Conservation (phyloP, 2,797 vertebrate genomes). For the Ispidina lecontei region DNA sequence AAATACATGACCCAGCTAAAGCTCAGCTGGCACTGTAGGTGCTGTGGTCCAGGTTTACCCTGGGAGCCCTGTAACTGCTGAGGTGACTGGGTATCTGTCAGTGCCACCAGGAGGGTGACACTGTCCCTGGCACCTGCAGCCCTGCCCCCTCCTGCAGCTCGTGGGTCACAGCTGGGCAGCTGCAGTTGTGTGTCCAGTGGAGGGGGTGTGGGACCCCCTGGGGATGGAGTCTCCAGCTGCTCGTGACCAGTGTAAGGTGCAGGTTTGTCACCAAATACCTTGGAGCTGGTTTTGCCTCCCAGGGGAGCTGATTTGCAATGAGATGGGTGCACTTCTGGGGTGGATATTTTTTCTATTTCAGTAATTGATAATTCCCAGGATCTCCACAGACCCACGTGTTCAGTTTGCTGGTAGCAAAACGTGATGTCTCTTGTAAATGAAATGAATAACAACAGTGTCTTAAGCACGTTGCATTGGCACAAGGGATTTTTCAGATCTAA, state of each 20-base stretch:
- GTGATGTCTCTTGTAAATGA: not conserved
- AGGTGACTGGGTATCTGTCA: not conserved
- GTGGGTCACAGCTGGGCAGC: fast-evolving
- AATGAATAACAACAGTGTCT: not conserved
- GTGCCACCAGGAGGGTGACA: conserved; percentile 66
- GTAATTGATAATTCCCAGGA: not conserved
- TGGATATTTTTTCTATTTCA: not conserved
- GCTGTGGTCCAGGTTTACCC: not conserved
- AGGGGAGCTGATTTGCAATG: not conserved
- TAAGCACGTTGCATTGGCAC: not conserved
- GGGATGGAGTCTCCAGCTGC: not conserved
- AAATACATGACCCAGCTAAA: conserved; percentile 44
- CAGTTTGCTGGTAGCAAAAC: not conserved
- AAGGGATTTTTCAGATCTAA: not conserved
- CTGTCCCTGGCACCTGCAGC: conserved; percentile 75
- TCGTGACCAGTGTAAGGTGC: not conserved
- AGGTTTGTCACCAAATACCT: not conserved
- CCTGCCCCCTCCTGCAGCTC: not conserved
- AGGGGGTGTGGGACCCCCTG: not conserved
- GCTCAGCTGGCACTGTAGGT: not conserved
- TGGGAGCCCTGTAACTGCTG: not conserved
- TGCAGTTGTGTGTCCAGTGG: not conserved
- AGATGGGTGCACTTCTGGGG: not conserved
- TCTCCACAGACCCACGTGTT: not conserved
- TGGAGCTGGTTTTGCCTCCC: not conserved